These are phyloP conservation scores for Lithophane leautieri DNA, from an alignment of 2,888 invertebrate genomes.

Conservation along the genomic window DNA sequence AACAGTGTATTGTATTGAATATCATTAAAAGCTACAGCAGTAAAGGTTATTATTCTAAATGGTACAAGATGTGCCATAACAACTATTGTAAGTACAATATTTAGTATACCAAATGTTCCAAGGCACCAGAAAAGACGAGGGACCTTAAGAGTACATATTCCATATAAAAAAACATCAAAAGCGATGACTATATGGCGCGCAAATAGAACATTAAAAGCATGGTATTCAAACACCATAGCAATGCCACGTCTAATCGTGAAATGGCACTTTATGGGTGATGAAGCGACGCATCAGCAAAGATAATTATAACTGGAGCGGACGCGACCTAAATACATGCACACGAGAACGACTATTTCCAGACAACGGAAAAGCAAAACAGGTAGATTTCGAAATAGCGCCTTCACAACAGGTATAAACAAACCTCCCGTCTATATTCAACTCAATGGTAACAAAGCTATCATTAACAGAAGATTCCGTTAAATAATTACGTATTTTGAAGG, in stretches of 20 bases:
- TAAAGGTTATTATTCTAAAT: conserved; percentile 18
- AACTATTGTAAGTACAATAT: background rate
- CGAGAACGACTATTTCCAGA: conserved; percentile 85
- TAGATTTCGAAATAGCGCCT: conserved; percentile 82
- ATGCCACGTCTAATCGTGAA: conserved; percentile 68
- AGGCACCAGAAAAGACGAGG: background rate
- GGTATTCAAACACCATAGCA: conserved; percentile 55
- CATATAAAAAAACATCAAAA: conserved; percentile 24
- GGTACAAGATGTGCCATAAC: background rate
- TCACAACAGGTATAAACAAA: conserved; percentile 55
- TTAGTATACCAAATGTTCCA: too few relatives aligned
- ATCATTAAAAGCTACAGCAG: conserved; percentile 30
- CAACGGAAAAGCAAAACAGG: conserved; percentile 82
- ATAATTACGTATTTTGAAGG: conserved; percentile 42
- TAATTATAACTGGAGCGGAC: conserved; percentile 84
- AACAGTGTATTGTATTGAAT: conserved; percentile 55
- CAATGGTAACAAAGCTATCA: conserved; percentile 50
- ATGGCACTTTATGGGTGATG: conserved; percentile 74
- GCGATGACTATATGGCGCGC: background rate
- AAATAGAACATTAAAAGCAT: conserved; percentile 44
- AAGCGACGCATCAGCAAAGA: conserved; percentile 82
- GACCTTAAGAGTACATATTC: background rate
- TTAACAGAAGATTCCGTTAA: conserved; percentile 50
- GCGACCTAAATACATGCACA: conserved; percentile 86
- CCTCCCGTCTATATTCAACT: conserved; percentile 39